Evolutionary conservation across 2,113 vertebrate genomes (phyloP).

Genomic region (Macrotis lagotis): DNA sequence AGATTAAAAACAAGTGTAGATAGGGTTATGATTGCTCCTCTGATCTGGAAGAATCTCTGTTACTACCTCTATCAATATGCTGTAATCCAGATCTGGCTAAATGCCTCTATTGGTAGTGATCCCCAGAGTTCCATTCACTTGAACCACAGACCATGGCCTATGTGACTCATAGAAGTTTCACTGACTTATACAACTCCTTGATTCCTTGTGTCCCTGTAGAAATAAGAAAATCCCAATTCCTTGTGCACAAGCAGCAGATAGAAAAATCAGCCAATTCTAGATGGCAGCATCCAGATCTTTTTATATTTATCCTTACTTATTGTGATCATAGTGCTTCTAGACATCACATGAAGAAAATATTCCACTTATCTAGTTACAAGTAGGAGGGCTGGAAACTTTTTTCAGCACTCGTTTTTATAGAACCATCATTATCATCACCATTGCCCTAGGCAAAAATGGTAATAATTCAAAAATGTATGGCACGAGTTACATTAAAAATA

Average conservation of each 20-base stretch:
- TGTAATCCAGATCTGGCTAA: not conserved
- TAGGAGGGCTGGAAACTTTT: too few species aligned
- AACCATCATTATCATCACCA: not conserved
- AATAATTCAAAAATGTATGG: not conserved
- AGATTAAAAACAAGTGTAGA: not conserved
- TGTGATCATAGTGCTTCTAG: not conserved
- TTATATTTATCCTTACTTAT: not conserved
- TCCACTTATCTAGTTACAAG: not conserved
- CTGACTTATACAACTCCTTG: not conserved
- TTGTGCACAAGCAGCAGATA: not conserved
- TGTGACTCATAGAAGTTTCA: not conserved
- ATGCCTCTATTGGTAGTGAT: not conserved
- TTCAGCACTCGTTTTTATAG: too few species aligned
- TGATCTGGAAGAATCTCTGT: not conserved
- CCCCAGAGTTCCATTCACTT: not conserved
- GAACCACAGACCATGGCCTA: not conserved
- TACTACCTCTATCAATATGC: not conserved
- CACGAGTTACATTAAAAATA: not conserved
- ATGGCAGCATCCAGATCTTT: not conserved
- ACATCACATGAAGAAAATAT: not conserved
- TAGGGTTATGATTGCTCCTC: not conserved
- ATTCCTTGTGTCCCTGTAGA: not conserved
- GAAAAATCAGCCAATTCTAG: not conserved
- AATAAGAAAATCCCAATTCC: too few species aligned
- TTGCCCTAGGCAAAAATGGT: not conserved